Percentiles rank a stretch among this genome's conserved stretches.
Evolutionary conservation across 2,888 invertebrate genomes (phyloP).

Genomic region (Macropis europaea): DNA sequence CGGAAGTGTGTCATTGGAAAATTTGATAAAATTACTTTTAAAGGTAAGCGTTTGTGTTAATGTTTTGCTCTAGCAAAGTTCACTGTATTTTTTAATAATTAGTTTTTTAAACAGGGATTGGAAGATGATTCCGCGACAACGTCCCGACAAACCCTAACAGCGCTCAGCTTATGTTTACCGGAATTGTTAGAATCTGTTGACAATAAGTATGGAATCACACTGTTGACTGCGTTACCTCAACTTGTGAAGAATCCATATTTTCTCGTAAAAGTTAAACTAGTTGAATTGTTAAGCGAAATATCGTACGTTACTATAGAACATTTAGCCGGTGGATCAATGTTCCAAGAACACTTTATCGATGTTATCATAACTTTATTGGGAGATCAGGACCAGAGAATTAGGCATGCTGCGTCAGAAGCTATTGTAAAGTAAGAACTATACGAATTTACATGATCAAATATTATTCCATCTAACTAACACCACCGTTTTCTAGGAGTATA

Average conservation of each 20-base stretch:
- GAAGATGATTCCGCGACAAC: slow-evolving; percentile 89
- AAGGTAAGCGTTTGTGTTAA: slow-evolving; percentile 79
- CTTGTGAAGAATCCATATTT: slow-evolving; percentile 90
- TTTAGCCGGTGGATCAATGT: slow-evolving; percentile 80
- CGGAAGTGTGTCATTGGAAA: slow-evolving; percentile 78
- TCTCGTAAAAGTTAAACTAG: slow-evolving; percentile 89
- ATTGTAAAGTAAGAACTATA: slow-evolving; percentile 83
- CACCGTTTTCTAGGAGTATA: slow-evolving; percentile 78
- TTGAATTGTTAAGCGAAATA: slow-evolving; percentile 83
- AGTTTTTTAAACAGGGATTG: slow-evolving; percentile 82
- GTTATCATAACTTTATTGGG: slow-evolving; percentile 85
- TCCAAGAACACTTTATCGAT: slow-evolving; percentile 83
- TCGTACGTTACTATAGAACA: slow-evolving; percentile 83
- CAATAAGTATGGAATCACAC: slow-evolving; percentile 81
- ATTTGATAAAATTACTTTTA: slow-evolving; percentile 81
- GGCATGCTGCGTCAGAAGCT: slow-evolving; percentile 86
- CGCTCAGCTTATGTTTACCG: slow-evolving; percentile 83
- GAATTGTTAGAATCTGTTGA: slow-evolving; percentile 84
- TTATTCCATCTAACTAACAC: background rate
- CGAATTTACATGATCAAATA: background rate
- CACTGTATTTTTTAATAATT: background rate
- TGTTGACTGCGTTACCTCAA: slow-evolving; percentile 84
- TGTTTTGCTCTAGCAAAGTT: background rate
- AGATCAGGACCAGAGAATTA: slow-evolving; percentile 89
- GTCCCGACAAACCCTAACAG: slow-evolving; percentile 86